Conservation (phyloP, 2,888 invertebrate genomes). For the Pasiphila rectangulata region DNA sequence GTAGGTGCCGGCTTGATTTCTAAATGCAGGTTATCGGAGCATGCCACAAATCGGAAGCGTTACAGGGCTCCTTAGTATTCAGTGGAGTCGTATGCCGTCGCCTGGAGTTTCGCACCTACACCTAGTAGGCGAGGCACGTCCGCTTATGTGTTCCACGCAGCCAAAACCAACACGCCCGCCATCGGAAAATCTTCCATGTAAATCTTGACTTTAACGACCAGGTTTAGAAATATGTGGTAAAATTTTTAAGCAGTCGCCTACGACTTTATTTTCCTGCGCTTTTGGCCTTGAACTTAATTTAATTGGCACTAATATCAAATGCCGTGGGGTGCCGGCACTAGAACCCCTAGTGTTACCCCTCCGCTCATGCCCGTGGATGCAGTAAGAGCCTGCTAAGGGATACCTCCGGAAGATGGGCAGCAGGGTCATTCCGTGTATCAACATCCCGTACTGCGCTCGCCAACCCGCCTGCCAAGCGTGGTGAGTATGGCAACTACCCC, state of each 20-base stretch:
- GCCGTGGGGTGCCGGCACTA: no score
- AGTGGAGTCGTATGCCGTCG: conserved; percentile 57
- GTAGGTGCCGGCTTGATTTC: conserved; percentile 73
- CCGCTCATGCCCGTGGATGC: no score
- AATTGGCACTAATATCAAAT: background rate
- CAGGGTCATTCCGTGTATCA: no score
- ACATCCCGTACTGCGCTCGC: no score
- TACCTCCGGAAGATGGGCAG: no score
- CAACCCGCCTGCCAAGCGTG: no score
- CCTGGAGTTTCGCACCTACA: conserved; percentile 64
- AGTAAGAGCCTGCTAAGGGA: no score
- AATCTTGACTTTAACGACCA: conserved; percentile 77
- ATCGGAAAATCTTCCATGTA: conserved; percentile 76
- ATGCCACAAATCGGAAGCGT: conserved; percentile 75
- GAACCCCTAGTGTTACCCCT: no score
- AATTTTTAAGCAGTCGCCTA: conserved; percentile 54
- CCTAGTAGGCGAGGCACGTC: conserved; percentile 72
- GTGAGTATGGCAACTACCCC: no score
- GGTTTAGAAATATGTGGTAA: conserved; percentile 70
- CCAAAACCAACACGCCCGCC: conserved; percentile 70
- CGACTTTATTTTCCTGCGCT: conserved; percentile 27
- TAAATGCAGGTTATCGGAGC: conserved; percentile 79
- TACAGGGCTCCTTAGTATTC: conserved; percentile 76
- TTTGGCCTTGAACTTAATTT: conserved; percentile 5
- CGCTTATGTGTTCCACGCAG: conserved; percentile 77